A percentile compares a stretch with the other conserved stretches of the same genome.
Conservation (phyloP, 2,888 invertebrate genomes). For the Agonopterix alstromeriana region DNA sequence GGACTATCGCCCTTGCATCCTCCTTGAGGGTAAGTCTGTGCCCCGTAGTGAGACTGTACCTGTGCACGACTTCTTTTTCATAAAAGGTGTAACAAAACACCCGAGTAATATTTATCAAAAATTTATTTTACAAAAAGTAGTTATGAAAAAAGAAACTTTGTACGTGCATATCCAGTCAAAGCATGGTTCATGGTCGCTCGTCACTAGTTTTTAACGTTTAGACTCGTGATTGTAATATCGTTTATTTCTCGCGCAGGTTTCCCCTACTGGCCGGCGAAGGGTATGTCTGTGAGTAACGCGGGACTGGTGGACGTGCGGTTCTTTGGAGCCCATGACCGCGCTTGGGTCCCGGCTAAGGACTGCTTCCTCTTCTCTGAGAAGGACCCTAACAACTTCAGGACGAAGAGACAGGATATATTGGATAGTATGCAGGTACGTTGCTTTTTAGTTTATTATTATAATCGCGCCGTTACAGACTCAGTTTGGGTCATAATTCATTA, state of each 20-base stretch:
- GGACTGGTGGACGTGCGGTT: slow-evolving; percentile 92
- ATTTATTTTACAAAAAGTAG: no score
- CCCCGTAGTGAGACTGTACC: no score
- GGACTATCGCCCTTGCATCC: no score
- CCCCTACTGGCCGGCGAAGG: slow-evolving; percentile 98
- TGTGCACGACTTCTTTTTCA: no score
- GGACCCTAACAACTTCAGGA: slow-evolving; percentile 80
- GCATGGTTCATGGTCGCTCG: not conserved
- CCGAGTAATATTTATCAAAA: no score
- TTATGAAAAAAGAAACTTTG: no score
- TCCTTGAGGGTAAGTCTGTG: no score
- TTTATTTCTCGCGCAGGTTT: slow-evolving; percentile 76
- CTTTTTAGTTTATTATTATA: no score
- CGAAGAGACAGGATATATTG: slow-evolving; percentile 66
- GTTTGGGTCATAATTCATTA: no score
- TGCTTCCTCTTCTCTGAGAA: slow-evolving; percentile 89
- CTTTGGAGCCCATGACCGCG: slow-evolving; percentile 96
- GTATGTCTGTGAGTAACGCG: slow-evolving; percentile 81
- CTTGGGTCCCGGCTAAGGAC: slow-evolving; percentile 91
- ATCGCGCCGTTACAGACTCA: no score
- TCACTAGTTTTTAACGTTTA: not conserved
- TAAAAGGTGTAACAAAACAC: no score
- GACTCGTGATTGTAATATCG: not conserved
- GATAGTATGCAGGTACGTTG: slow-evolving; percentile 60
- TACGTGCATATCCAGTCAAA: no score